Evolutionary conservation across 2,797 vertebrate species (phyloP).

Genomic region (Valencia hispanica): DNA sequence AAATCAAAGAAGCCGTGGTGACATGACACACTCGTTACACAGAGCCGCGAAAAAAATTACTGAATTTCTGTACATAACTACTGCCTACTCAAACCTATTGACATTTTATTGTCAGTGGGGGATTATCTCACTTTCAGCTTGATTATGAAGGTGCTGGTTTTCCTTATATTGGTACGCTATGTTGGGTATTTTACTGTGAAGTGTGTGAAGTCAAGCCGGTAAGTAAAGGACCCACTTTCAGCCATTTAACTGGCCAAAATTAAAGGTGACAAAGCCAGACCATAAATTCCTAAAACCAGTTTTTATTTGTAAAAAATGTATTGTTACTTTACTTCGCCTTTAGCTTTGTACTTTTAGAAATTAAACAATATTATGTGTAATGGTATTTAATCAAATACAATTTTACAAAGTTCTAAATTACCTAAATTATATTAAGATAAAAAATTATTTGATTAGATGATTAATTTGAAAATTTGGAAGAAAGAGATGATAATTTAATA

Average conservation of each 20-base stretch:
- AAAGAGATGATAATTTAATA: not conserved
- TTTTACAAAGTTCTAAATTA: not conserved
- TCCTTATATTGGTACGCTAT: not conserved
- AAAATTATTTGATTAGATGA: not conserved
- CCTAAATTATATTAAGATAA: not conserved
- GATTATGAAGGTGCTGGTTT: not conserved
- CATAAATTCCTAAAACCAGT: not conserved
- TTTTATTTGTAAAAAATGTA: not conserved
- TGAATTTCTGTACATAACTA: slow-evolving; percentile 1
- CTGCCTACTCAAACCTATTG: slow-evolving; percentile 17
- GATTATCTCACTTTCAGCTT: slow-evolving; percentile 21
- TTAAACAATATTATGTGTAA: no score
- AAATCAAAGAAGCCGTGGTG: not conserved
- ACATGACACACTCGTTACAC: not conserved
- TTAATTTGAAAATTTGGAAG: not conserved
- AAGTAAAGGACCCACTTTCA: not conserved
- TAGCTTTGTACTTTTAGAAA: not conserved
- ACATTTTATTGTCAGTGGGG: not conserved
- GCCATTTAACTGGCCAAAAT: not conserved
- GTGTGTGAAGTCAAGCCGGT: not conserved
- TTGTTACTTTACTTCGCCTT: not conserved
- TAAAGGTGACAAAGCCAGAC: not conserved
- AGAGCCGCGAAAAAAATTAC: not conserved
- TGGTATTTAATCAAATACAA: not conserved
- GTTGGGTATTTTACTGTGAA: not conserved